Conservation (phyloP, 2,888 invertebrate genomes). For the Panzeria rudis region DNA sequence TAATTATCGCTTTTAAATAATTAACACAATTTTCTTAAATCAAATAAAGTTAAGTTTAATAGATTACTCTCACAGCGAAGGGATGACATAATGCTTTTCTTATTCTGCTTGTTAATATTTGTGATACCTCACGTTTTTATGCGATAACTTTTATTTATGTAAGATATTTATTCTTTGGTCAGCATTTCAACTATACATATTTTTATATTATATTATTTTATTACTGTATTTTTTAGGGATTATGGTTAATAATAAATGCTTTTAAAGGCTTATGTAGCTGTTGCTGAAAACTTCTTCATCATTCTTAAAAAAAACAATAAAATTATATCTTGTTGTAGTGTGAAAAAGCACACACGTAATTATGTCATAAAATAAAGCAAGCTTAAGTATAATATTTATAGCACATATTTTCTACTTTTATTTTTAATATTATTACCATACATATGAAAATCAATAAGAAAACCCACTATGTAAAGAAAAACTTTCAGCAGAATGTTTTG, state of each 20-base stretch:
- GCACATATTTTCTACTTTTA: background rate
- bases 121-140: constrained; percentile 1
- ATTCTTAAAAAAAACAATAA: constrained; percentile 7
- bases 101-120: background rate
- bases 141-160: constrained; percentile 2
- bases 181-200: background rate
- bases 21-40: too few species aligned
- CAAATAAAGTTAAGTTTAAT: too few species aligned
- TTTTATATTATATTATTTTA: background rate
- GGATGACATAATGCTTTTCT: background rate
- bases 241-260: constrained; percentile 4
- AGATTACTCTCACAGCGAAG: too few species aligned
- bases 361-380: constrained; percentile 4
- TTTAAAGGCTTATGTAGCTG: constrained; percentile 6
- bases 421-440: background rate
- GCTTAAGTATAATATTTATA: background rate
- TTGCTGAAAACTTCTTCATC: constrained; percentile 19
- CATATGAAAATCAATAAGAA: too few species aligned
- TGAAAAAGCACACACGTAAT: constrained; percentile 14
- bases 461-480: too few species aligned
- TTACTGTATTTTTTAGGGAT: background rate
- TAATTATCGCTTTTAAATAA: too few species aligned
- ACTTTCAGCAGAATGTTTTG: too few species aligned
- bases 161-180: background rate
- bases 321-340: background rate